phyloP scores from a whole-genome alignment of 2,888 invertebrate species.

The Melanophora roralis region DNA sequence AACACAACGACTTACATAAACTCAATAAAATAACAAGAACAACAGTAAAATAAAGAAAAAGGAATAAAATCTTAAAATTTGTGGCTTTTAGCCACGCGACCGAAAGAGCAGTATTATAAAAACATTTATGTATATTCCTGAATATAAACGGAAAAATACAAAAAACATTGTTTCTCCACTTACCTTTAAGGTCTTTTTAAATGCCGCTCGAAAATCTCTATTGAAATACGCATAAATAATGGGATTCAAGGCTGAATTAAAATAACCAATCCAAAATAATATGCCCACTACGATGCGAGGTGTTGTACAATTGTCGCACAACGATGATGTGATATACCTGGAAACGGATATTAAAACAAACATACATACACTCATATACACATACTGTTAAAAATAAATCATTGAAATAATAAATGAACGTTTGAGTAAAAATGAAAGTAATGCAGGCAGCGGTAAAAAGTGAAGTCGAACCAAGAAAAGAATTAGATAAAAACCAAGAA shows the following conservation, averaged over 20 bases:
- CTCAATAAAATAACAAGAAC: slow-evolving; percentile 18
- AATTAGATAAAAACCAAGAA: not conserved
- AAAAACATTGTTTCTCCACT: slow-evolving; percentile 54
- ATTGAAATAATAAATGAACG: not conserved
- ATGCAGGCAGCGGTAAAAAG: not conserved
- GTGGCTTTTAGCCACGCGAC: slow-evolving; percentile 4
- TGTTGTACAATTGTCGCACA: slow-evolving; percentile 87
- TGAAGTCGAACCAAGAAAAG: not conserved
- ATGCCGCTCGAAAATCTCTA: slow-evolving; percentile 96
- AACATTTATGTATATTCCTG: not conserved
- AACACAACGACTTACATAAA: slow-evolving; percentile 28
- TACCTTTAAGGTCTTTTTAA: slow-evolving; percentile 88
- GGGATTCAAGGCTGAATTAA: slow-evolving; percentile 97
- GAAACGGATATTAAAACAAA: slow-evolving; percentile 31
- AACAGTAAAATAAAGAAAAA: not conserved
- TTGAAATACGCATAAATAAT: slow-evolving; percentile 99
- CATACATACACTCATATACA: not conserved
- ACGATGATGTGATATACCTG: slow-evolving; percentile 90
- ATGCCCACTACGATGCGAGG: slow-evolving; percentile 91
- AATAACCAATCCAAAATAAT: slow-evolving; percentile 98
- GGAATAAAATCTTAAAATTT: slow-evolving; percentile 20
- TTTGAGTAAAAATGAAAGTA: not conserved
- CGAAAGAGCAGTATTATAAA: slow-evolving; percentile 22
- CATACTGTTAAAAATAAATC: not conserved
- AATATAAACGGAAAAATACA: slow-evolving; percentile 36